Conservation (phyloP, 2,113 vertebrate genomes). For the Tragulus kanchil region DNA sequence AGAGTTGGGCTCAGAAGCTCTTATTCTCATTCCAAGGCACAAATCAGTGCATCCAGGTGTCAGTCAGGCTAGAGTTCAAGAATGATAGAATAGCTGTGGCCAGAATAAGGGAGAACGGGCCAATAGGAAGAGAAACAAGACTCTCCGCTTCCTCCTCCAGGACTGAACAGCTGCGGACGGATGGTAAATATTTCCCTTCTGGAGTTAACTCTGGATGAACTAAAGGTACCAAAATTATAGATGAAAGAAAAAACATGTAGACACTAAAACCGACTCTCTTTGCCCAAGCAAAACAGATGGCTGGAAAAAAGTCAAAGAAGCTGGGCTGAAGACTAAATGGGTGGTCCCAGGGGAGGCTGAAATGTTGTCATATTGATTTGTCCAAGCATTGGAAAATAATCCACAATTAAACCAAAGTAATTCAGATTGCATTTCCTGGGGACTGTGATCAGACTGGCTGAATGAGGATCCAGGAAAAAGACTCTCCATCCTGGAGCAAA, state of each 20-base stretch:
- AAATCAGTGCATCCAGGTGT: slow-evolving; percentile 47
- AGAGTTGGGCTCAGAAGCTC: slow-evolving; percentile 40
- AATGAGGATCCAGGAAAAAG: not conserved
- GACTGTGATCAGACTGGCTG: not conserved
- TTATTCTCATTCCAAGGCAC: slow-evolving; percentile 46
- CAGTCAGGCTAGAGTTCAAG: not conserved
- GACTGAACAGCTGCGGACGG: slow-evolving; percentile 60
- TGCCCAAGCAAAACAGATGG: slow-evolving; percentile 77
- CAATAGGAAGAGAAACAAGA: slow-evolving; percentile 6
- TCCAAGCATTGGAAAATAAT: slow-evolving; percentile 55
- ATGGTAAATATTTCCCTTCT: slow-evolving; percentile 75
- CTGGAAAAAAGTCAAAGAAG: slow-evolving; percentile 69
- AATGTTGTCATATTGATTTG: slow-evolving; percentile 6
- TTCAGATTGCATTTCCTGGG: not conserved
- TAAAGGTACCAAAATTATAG: slow-evolving; percentile 76
- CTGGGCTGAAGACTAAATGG: slow-evolving; percentile 59
- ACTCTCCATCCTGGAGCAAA: not conserved
- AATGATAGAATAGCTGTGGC: not conserved
- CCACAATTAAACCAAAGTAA: slow-evolving; percentile 57
- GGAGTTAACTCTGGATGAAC: slow-evolving; percentile 55
- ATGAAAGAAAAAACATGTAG: slow-evolving; percentile 76
- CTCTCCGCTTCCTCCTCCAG: slow-evolving; percentile 50
- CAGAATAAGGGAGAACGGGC: not conserved
- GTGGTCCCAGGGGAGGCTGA: slow-evolving; percentile 52
- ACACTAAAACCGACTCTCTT: slow-evolving; percentile 66